Evolutionary conservation across 2,888 invertebrate species (phyloP), one percentile per base, ranked within the genome.

Genomic region (Automeris io): DNA sequence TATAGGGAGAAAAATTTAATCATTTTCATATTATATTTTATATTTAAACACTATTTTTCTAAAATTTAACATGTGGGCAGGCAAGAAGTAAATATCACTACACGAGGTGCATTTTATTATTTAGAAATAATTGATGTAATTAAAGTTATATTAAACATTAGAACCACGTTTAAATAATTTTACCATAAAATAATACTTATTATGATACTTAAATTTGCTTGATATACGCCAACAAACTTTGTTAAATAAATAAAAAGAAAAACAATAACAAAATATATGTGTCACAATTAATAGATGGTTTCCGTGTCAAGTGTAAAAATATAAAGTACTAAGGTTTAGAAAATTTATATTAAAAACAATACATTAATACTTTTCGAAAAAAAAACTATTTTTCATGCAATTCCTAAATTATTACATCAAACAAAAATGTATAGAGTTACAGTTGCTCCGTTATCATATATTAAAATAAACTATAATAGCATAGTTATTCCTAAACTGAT

Each of bases 191-290:
- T 54, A 62, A 4, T 57, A 64, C 58, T 61, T 16, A 47, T 55
- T 61, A 50, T 51, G 75, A 83, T 81, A 81, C 63, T 79, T 85
- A 85, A 86, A 86, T 85, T 85, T 86, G 85, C 85, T 86, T 85
- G 83, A 74, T 16, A 22, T 35, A 22, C 12, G 18, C 22, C 23
- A 29, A 24, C 6, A n/a, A 29, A 16, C 4, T 29, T 13, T n/a
- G 1, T 9, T 37, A 21, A 29, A 41, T 45, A 58, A 49, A 54
- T 39, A 45, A 62, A 54, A 42, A 51, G 46, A 53, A 48, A 51
- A 47, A 54, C 42, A 46, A 45, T 39, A 38, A 45, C 41, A 44
- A 44, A 46, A 39, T 44, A 41, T 21, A 9, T n/a, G n/a, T n/a
- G 21, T 29, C 37, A 21, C 19, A 31, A 57, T 49, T 50, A 55